Evolutionary conservation across 2,113 vertebrate species (phyloP).

Genomic region (Myotis lucifugus): DNA sequence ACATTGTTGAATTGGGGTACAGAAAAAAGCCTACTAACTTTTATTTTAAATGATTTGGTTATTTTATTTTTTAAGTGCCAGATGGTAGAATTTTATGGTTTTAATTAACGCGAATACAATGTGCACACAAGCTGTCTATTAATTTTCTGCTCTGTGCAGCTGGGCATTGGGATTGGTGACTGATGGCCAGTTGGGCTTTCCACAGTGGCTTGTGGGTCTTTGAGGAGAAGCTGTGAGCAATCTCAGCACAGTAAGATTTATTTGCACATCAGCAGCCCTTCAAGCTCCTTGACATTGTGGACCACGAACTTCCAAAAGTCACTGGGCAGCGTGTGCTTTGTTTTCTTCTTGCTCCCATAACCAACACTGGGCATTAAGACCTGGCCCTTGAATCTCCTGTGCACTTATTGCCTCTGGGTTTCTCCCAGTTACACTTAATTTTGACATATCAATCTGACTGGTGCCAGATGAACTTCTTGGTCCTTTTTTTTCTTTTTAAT

Average conservation of each 20-base stretch:
- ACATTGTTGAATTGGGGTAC: constrained; percentile 31
- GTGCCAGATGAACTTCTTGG: not conserved
- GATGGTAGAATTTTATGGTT: not conserved
- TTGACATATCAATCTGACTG: not conserved
- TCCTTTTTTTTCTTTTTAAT: no score
- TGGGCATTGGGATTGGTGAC: not conserved
- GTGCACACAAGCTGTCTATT: not conserved
- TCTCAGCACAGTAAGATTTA: not conserved
- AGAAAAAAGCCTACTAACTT: not conserved
- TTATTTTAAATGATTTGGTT: not conserved
- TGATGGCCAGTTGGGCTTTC: not conserved
- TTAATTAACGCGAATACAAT: not conserved
- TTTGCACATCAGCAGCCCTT: not conserved
- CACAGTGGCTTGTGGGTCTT: not conserved
- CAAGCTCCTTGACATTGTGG: not conserved
- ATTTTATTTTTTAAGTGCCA: not conserved
- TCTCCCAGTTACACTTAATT: not conserved
- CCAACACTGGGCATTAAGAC: not conserved
- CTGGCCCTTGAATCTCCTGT: not conserved
- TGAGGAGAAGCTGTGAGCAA: not conserved
- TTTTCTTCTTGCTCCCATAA: not conserved
- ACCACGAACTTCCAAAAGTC: not conserved
- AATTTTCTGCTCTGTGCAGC: not conserved
- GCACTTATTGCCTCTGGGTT: not conserved
- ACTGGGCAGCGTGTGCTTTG: not conserved